A percentile compares a stretch with the other conserved stretches of the same genome.
These are phyloP conservation scores for Cylindroiulus punctatus DNA, from an alignment of 2,888 invertebrate species.

Conservation along the genomic window DNA sequence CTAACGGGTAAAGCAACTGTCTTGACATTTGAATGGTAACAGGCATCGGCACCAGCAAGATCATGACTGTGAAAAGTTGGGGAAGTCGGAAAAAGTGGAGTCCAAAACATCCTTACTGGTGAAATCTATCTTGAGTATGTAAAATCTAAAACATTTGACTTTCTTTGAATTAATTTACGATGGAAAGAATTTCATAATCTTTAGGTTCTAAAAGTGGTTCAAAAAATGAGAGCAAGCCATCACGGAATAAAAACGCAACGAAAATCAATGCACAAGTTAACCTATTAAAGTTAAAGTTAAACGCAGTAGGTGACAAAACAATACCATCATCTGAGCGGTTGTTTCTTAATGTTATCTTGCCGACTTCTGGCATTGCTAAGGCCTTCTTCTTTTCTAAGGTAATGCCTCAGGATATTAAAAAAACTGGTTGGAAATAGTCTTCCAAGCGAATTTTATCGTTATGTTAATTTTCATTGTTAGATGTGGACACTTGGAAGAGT, in stretches of 20 bases:
- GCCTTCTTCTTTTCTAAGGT: slow-evolving; percentile 51
- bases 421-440: neutral
- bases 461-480: slow-evolving; percentile 44
- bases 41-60: slow-evolving; percentile 53
- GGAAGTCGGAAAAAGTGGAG: neutral
- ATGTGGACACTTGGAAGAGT: slow-evolving; percentile 52
- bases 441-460: neutral
- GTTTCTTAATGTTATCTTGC: slow-evolving; percentile 46
- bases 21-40: neutral
- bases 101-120: slow-evolving; percentile 49
- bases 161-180: neutral
- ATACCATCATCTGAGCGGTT: slow-evolving; percentile 35
- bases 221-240: slow-evolving; percentile 25
- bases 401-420: neutral
- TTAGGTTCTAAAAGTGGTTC: slow-evolving; percentile 49
- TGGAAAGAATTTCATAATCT: neutral
- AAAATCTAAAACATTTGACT: neutral
- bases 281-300: slow-evolving; percentile 51
- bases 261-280: slow-evolving; percentile 47
- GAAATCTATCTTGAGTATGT: slow-evolving; percentile 46
- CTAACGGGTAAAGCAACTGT: neutral
- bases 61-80: slow-evolving; percentile 40
- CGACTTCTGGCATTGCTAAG: neutral
- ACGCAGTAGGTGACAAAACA: slow-evolving; percentile 48
- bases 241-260: slow-evolving; percentile 44